phyloP scores from a whole-genome alignment of 1,140 invertebrate genomes.

The Drosophila mayri region DNA sequence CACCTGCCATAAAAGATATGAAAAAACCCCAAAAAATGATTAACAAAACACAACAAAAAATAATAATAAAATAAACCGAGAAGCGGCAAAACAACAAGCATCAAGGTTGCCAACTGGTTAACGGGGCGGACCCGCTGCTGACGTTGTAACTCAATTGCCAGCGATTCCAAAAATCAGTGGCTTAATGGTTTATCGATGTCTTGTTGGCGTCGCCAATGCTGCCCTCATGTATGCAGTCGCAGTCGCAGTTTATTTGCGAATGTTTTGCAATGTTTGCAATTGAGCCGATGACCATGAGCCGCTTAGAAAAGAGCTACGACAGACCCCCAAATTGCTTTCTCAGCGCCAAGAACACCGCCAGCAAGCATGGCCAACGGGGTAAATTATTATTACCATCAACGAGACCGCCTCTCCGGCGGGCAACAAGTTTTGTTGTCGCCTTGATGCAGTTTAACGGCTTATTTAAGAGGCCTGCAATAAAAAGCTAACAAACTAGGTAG shows the following conservation, averaged over 20 bases:
- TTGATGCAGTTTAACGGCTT: conserved; percentile 66
- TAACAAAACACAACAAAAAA: conserved; percentile 35
- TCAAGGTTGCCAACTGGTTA: conserved; percentile 81
- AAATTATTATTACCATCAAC: conserved; percentile 11
- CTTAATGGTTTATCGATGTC: conserved; percentile 49
- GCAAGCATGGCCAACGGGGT: conserved; percentile 28
- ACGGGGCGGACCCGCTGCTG: conserved; percentile 26
- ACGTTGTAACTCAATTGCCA: conserved; percentile 62
- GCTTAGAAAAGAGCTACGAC: conserved; percentile 34
- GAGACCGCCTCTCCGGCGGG: conserved; percentile 11
- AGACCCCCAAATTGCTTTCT: conserved; percentile 40
- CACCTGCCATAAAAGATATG: conserved; percentile 26
- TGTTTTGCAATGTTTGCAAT: conserved; percentile 73
- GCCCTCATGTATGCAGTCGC: conserved; percentile 43
- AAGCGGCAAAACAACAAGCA: conserved; percentile 65
- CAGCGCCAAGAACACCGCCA: conserved; percentile 45
- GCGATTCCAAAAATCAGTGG: conserved; percentile 63
- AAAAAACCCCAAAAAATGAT: conserved; percentile 43
- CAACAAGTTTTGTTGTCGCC: conserved; percentile 27
- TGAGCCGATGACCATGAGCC: conserved; percentile 58
- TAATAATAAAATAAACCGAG: conserved; percentile 41
- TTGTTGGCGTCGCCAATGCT: conserved; percentile 18
- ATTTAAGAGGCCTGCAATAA: conserved; percentile 27
- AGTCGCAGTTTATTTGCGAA: conserved; percentile 61
- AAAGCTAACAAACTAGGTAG: conserved; percentile 3